Base-by-base conservation (phyloP, 2,113 vertebrate species). In the Camelus dromedarius region DNA sequence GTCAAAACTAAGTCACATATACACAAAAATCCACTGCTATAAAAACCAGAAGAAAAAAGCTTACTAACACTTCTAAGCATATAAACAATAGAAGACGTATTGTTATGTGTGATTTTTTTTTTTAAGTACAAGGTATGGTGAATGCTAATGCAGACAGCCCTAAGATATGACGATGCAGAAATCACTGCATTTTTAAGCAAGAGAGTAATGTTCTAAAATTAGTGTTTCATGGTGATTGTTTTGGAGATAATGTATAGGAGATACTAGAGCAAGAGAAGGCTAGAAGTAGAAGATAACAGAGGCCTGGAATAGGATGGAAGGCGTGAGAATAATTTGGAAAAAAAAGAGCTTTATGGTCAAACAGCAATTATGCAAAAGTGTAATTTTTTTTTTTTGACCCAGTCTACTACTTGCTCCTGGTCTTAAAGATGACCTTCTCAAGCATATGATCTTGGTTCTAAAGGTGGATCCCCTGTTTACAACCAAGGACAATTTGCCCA, bases 111-210 rank as follows among this genome's bases (percentile, higher is more conserved):
- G 2, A 3, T 1, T 42, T 56, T 66, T 16, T n/a, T 28, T 83
- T 19, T 79, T 60, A 64, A 85, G 46, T 7, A 60, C 15, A 95
- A 84, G 64, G 38, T 84, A 70, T 67, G 72, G 35, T 75, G 35
- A 94, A 81, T 82, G 86, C 38, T 94, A 80, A 94, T 76, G 16
- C 24, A 84, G 50, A 84, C 0, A 95, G 4, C 14, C 76, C 69
- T 75, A 82, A 94, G 18, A 6, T 66, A 50, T 62, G 30, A 76
- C 60, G 93, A 81, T 66, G 19, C 28, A 89, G n/a, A 18, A 88
- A 96, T 76, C 56, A 84, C 24, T 54, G 26, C 38, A 85, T 89
- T 94, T 62, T 83, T 54, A 66, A 64, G n/a, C 24, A 83, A 84
- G 18, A 22, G 48, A 85, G 12, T 24, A 93, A 67, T 83, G 35